Percentiles rank a stretch among this genome's conserved stretches.
phyloP scores from a whole-genome alignment of 1,140 invertebrate genomes.

The Eciton burchellii region DNA sequence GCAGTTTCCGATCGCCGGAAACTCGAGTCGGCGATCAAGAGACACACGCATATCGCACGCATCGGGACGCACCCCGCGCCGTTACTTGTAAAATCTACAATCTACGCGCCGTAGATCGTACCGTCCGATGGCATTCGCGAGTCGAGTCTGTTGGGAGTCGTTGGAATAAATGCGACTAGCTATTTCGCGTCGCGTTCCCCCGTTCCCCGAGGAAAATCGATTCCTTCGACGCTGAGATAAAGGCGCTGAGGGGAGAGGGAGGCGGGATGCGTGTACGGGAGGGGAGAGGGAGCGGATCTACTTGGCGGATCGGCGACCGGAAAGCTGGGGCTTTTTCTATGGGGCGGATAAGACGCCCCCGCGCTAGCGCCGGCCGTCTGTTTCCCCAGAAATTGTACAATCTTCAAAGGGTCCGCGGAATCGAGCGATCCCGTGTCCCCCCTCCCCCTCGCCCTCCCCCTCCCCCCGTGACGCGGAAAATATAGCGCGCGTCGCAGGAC shows the following conservation, averaged over 20 bases:
- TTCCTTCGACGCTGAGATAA: slow-evolving; percentile 53
- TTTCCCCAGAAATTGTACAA: slow-evolving; percentile 35
- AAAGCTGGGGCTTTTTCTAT: slow-evolving; percentile 34
- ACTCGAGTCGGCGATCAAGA: slow-evolving; percentile 3
- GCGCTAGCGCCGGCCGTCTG: not conserved
- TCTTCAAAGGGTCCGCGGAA: not conserved
- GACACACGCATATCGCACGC: too few relatives aligned
- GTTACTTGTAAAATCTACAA: slow-evolving; percentile 49
- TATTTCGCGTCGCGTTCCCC: slow-evolving; percentile 49
- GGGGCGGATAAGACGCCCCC: slow-evolving; percentile 40
- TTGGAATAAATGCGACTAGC: slow-evolving; percentile 59
- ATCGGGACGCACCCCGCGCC: not conserved
- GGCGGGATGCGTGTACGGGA: too few relatives aligned
- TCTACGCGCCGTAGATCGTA: not conserved
- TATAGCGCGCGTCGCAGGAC: too few relatives aligned
- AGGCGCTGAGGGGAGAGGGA: slow-evolving; percentile 40
- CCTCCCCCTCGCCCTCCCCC: too few relatives aligned
- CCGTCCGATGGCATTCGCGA: slow-evolving; percentile 40
- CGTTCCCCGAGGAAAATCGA: slow-evolving; percentile 53
- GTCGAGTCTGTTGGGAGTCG: slow-evolving; percentile 49
- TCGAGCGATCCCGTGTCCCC: slow-evolving; percentile 16
- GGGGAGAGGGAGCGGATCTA: slow-evolving; percentile 17
- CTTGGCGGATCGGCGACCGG: slow-evolving; percentile 37
- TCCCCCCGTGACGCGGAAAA: too few relatives aligned
- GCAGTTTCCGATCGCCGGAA: too few relatives aligned